A percentile compares a stretch with the other conserved stretches of the same genome.
phyloP scores from a whole-genome alignment of 1,140 invertebrate genomes.

The Philopotamus ludificatus region DNA sequence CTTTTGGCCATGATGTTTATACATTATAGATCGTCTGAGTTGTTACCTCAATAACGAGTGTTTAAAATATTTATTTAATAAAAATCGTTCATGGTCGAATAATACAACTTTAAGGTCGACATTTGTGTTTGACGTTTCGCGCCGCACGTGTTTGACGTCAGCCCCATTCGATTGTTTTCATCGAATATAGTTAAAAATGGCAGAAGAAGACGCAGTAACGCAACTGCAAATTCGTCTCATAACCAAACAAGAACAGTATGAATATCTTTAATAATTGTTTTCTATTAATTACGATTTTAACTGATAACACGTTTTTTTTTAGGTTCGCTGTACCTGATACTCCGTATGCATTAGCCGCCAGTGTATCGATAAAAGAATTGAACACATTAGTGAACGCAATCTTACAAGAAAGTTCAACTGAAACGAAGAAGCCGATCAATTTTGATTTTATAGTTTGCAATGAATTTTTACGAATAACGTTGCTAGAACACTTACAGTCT shows the following conservation, averaged over 20 bases:
- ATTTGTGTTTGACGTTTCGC: no score
- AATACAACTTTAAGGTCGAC: no score
- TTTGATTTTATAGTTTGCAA: constrained; percentile 88
- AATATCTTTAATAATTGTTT: constrained; percentile 24
- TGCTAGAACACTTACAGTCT: constrained; percentile 70
- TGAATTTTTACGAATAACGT: constrained; percentile 70
- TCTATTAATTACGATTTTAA: not conserved
- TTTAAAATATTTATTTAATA: no score
- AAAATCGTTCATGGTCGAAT: no score
- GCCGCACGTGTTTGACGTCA: no score
- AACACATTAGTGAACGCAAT: constrained; percentile 81
- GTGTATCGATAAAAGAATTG: constrained; percentile 66
- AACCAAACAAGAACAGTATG: constrained; percentile 79
- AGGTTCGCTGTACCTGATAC: constrained; percentile 87
- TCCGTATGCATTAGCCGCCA: constrained; percentile 76
- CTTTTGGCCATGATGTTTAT: no score
- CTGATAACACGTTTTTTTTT: constrained; percentile 45
- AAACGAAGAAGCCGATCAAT: constrained; percentile 59
- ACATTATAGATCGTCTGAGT: no score
- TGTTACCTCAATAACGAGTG: no score
- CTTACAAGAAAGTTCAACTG: constrained; percentile 62
- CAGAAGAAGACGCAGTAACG: constrained; percentile 22
- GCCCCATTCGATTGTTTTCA: no score
- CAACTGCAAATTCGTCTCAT: constrained; percentile 72
- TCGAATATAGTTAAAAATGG: no score